Conservation (phyloP, 1,140 invertebrate species). For the Aphis gossypii region DNA sequence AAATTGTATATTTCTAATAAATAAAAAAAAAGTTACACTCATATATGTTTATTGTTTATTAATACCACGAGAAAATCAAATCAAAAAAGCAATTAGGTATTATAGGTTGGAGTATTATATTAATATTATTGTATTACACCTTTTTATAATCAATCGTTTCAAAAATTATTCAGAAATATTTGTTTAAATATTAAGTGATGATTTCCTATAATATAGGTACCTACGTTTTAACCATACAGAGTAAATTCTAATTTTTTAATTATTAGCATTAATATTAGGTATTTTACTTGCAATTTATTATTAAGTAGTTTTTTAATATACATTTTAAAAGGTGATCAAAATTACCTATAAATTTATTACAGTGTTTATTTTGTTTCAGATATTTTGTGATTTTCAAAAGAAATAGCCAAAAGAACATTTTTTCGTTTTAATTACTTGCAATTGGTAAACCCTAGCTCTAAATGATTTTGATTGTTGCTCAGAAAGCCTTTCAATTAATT, state of each 20-base stretch:
- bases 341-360: background rate
- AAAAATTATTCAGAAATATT: too few relatives aligned
- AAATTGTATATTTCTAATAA: background rate
- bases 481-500: constrained; percentile 20
- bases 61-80: too few relatives aligned
- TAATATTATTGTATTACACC: too few relatives aligned
- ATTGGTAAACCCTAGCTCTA: background rate
- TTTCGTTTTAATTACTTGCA: background rate
- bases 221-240: too few relatives aligned
- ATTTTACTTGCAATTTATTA: background rate
- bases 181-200: too few relatives aligned
- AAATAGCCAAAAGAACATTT: background rate
- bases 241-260: background rate
- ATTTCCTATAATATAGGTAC: too few relatives aligned
- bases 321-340: background rate
- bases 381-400: background rate
- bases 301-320: background rate
- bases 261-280: background rate
- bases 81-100: too few relatives aligned
- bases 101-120: too few relatives aligned
- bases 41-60: too few relatives aligned
- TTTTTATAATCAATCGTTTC: too few relatives aligned
- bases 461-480: constrained; percentile 54
- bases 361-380: background rate
- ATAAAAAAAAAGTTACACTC: too few relatives aligned